Conservation (phyloP, 2,113 vertebrate species). For the Apistogramma diplotaenia region DNA sequence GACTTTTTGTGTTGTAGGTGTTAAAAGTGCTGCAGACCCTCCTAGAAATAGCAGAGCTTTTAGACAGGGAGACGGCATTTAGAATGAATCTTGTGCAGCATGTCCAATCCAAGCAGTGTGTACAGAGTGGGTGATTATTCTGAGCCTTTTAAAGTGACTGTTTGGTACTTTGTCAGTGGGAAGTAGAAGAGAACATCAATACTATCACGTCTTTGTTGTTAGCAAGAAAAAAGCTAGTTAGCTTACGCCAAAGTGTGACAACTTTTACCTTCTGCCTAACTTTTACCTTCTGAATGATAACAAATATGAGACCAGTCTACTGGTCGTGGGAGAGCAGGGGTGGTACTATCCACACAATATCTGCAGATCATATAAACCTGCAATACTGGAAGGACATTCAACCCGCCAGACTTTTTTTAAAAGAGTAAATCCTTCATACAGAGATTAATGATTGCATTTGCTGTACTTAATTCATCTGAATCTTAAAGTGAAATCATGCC, state of each 20-base stretch:
- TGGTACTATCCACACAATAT: background rate
- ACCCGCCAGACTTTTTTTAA: background rate
- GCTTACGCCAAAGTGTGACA: background rate
- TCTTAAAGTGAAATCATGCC: no score
- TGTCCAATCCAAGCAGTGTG: no score
- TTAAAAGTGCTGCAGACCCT: background rate
- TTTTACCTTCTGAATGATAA: background rate
- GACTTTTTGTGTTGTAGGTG: no score
- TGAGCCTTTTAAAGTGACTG: background rate
- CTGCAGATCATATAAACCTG: fast-evolving
- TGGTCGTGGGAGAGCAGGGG: background rate
- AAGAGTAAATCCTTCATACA: background rate
- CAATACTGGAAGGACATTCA: background rate
- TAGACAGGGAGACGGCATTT: fast-evolving
- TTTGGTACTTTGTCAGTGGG: background rate
- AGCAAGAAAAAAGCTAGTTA: background rate
- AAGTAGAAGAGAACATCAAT: background rate
- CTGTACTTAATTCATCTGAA: background rate
- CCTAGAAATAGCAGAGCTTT: background rate
- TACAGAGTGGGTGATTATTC: background rate
- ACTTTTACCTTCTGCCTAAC: background rate
- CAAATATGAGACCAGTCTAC: background rate
- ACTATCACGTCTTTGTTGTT: background rate
- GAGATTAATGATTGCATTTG: background rate
- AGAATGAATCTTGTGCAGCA: background rate